Percentiles rank a stretch among this genome's conserved stretches.
Evolutionary conservation across 1,140 invertebrate genomes (phyloP).

Genomic region (Theocolax elegans): DNA sequence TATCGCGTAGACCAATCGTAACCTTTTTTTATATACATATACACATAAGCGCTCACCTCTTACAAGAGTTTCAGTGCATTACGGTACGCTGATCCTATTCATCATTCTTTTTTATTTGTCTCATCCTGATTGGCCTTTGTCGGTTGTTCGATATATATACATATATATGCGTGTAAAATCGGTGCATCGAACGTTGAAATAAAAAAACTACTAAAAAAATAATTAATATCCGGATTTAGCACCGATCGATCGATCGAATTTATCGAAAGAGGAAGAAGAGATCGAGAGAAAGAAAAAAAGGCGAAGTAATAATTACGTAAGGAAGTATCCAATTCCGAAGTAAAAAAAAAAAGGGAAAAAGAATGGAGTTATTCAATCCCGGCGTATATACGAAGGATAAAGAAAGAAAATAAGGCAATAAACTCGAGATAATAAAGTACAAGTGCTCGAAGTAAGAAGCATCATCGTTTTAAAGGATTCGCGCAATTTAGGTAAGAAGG

Average conservation of each 20-base stretch:
- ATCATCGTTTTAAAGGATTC: background rate
- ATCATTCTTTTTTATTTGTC: slow-evolving; percentile 43
- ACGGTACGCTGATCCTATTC: slow-evolving; percentile 47
- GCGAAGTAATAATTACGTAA: no score
- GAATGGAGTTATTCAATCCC: slow-evolving; percentile 33
- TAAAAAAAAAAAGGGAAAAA: no score
- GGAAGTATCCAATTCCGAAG: no score
- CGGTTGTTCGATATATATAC: no score
- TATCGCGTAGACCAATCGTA: slow-evolving; percentile 50
- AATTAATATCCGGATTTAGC: no score
- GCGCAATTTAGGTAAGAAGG: slow-evolving; percentile 19
- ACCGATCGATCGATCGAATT: no score
- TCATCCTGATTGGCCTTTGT: no score
- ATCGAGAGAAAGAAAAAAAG: no score
- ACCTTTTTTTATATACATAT: slow-evolving; percentile 13
- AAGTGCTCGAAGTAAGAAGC: slow-evolving; percentile 23
- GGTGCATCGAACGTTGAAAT: no score
- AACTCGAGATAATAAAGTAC: slow-evolving; percentile 33
- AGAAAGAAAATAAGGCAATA: slow-evolving; percentile 17
- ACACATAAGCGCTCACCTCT: background rate
- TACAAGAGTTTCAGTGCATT: slow-evolving; percentile 31
- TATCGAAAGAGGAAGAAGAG: no score
- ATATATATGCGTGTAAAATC: no score
- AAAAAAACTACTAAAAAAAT: no score
- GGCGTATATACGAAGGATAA: background rate